Evolutionary conservation across 1,140 invertebrate species (phyloP), one percentile per base, ranked within the genome.

Genomic region (Acromyrmex heyeri): DNA sequence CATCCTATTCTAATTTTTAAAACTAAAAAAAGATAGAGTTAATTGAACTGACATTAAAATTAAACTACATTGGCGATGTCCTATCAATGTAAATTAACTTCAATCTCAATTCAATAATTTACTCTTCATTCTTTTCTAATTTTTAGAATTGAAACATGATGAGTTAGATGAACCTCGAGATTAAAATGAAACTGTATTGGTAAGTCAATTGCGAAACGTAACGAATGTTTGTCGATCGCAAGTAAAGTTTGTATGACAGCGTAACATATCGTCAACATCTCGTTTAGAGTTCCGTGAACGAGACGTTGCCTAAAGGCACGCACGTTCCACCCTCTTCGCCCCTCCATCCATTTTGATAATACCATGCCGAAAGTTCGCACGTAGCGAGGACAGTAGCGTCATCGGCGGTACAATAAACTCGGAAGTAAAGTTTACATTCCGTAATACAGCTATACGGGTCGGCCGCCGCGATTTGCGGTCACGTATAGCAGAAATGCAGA

Each of bases 401-500:
- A n/a, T 57, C n/a, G 64, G 8, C 34, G 64, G 64, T 38, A 50
- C 65, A 50, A 69, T 24, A 50, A 53, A 67, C 61, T 79, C 76
- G 76, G 61, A 79, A 67, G 76, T 48, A n/a, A 44, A 18, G 76
- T 50, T 53, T 55, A 53, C 38, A 27, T 69, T 65, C 61, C 76
- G 44, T 79, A 79, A 10, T 8, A 79, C 44, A 21, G 59, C 44
- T 67, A 53, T 65, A 64, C 48, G 3, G 72, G 55, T 24, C 34
- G 50, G 6, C 16, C 16, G 38, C 16, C 27, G 27, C 12, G 55
- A 79, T 79, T 69, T 38, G 77, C 77, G 85, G 82, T 59, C 89
- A 87, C 85, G 79, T 90, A 85, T 21, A 16, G 65, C 30, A 16
- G 76, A 89, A 89, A 86, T 86, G 85, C 82, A 77, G 70, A 89